Evolutionary conservation across 2,113 vertebrate species (phyloP).

Genomic region (Paramormyrops kingsleyae): DNA sequence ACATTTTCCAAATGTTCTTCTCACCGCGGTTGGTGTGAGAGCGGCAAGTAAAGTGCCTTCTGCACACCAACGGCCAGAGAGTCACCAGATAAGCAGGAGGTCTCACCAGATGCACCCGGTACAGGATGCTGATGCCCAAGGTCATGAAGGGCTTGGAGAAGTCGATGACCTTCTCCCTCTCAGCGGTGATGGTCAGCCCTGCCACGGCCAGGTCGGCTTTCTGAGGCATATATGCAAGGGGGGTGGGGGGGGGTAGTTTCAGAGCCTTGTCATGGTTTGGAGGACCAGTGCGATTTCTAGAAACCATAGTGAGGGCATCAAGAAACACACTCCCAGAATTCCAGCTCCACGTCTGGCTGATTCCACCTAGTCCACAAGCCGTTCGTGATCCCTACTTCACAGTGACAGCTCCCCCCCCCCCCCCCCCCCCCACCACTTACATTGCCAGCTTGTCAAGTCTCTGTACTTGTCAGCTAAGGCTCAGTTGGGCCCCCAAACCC

Average conservation of each 20-base stretch:
- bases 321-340: background rate
- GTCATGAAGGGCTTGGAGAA: slow-evolving; percentile 99
- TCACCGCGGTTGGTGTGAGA: background rate
- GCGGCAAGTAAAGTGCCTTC: background rate
- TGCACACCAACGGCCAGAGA: background rate
- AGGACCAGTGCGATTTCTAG: background rate
- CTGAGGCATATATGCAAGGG: slow-evolving; percentile 54
- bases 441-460: background rate
- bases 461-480: background rate
- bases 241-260: slow-evolving; percentile 16
- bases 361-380: background rate
- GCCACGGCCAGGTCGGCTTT: slow-evolving; percentile 95
- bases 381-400: background rate
- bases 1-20: background rate
- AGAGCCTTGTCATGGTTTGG: background rate
- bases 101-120: slow-evolving; percentile 93
- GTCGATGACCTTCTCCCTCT: slow-evolving; percentile 96
- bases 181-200: slow-evolving; percentile 89
- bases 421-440: background rate
- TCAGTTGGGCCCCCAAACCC: background rate
- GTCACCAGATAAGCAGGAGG: background rate
- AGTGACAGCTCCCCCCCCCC: background rate
- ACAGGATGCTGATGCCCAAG: slow-evolving; percentile 96
- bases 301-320: background rate
- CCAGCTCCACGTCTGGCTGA: background rate